Evolutionary conservation across 2,113 vertebrate genomes (phyloP), one percentile per base, ranked within the genome.

Genomic region (Colinus virginianus): DNA sequence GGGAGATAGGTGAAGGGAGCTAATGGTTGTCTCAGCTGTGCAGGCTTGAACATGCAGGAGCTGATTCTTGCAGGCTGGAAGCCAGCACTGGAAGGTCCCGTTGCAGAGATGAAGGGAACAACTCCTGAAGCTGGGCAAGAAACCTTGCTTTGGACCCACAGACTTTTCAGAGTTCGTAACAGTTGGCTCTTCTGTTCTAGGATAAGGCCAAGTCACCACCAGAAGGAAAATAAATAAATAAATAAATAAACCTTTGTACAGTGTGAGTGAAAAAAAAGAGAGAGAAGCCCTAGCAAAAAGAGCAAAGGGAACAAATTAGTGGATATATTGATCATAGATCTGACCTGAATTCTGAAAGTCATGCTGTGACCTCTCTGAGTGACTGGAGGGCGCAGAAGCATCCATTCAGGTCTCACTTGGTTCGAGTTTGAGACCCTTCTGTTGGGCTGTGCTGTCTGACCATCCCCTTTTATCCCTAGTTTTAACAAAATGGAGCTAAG

Each of bases 71-170:
- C 26, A 62, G 38, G 40, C 30, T 53, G 58, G 59, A 45, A 2
- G 3, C 32, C 42, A 40, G 21, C 49, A 18, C 11, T 19, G 0
- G 10, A 72, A 5, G 34, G 32, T 85, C 32, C 34, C 36, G 0
- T 45, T 78, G 75, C n/a, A 63, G 22, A 51, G 18, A 22, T 36
- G 28, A 72, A 11, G 9, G 17, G 5, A 58, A 40, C 30, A 30
- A n/a, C 46, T 43, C 34, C 28, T 49, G 61, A 40, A 90, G 8
- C 17, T 13, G 0, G 25, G 28, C 19, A 69, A 85, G 38, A 61
- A 77, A 51, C 10, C 49, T 87, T 69, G n/a, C 46, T 86, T 43
- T 61, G 40, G 28, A 26, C 22, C 43, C 15, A 2, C 17, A 59
- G 56, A 58, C 38, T 64, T 74, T 42, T 64, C 9, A 49, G 51